Evolutionary conservation across 2,888 invertebrate genomes (phyloP), one percentile per base, ranked within the genome.

Genomic region (Trimorus sp.): DNA sequence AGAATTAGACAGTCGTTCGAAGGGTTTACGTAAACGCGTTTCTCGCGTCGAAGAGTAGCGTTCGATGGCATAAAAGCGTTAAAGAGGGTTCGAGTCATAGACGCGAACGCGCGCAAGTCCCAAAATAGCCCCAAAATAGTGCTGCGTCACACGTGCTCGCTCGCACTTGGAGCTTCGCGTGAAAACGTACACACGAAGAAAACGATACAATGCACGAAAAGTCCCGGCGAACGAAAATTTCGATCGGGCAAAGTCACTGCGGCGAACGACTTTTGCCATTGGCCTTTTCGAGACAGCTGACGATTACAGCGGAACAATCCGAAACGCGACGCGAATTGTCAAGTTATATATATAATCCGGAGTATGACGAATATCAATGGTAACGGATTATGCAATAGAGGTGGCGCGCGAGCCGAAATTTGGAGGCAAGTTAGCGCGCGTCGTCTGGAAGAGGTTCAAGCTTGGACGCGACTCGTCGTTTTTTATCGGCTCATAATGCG

Each of bases 371-470:
- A 26, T 26, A 26, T 26, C 26, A 26, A 26, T 26, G 1, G 26
- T 26, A 26, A 26, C 26, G 26, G 26, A 26, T 26, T 26, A 26
- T 26, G 26, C 26, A 26, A 26, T 26, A n/a, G 26, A 1, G 26
- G 26, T 26, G 26, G 26, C 26, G 26, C 26, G 26, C 26, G 2
- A 26, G 26, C 26, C 26, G 26, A 26, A 26, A 26, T 26, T 26
- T 26, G 26, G 26, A 26, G 26, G 26, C 26, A 4, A 26, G 26
- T 26, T 26, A 4, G 26, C 4, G 26, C 26, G 4, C 26, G 26
- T 99, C 99, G 93, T 99, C 99, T 86, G 99, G 94, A 91, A 99
- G 99, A 91, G 99, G 94, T 93, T 99, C 99, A 99, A 89, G 98
- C 98, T 92, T 99, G 99, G 84, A 99, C 98, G n/a, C n/a, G 26